Evolutionary conservation across 2,113 vertebrate species (phyloP), one percentile per base, ranked within the genome.

Genomic region (Mus pahari): DNA sequence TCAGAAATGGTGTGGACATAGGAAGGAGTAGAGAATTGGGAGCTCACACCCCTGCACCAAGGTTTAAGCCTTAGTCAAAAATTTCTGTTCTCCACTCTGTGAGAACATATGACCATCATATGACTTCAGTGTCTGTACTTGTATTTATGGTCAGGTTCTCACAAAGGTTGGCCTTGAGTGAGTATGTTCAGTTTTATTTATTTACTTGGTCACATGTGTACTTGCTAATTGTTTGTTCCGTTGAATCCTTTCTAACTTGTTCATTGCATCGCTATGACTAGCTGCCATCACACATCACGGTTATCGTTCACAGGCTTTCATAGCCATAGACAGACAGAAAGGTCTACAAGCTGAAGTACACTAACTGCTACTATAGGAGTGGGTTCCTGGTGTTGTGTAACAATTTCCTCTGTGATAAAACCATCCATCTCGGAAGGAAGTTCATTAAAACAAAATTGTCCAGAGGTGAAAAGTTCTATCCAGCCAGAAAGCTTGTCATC

Each of bases 51-150:
- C 86, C 12, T 53, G n/a, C 1, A 33, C 50, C 5, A 92, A 50
- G 45, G 53, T 60, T 77, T 78, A 89, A 42, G 24, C 5, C 2
- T 2, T 42, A 91, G 45, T 89, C 53, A 36, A 36, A 90, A 55
- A 16, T 78, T 90, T 13, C 48, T 28, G 39, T 84, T 87, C 96
- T 92, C 39, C 64, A 90, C 20, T 91, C 12, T 39, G 55, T 90
- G 73, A 91, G 19, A 94, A 87, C 86, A 94, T 64, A 71, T 55
- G 8, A 48, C 16, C 36, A 53, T 74, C 58, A 55, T 1, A 86
- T 3, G 55, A 91, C 58, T 81, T 81, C 28, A 66, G 39, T 88
- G 70, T 9, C 55, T 87, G 0, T 6, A 60, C 86, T 86, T 86
- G 22, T 24, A 71, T 48, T 90, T 81, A 84, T 26, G 12, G 50